Evolutionary conservation across 2,888 invertebrate genomes (phyloP).

Genomic region (Catocala fraxini): DNA sequence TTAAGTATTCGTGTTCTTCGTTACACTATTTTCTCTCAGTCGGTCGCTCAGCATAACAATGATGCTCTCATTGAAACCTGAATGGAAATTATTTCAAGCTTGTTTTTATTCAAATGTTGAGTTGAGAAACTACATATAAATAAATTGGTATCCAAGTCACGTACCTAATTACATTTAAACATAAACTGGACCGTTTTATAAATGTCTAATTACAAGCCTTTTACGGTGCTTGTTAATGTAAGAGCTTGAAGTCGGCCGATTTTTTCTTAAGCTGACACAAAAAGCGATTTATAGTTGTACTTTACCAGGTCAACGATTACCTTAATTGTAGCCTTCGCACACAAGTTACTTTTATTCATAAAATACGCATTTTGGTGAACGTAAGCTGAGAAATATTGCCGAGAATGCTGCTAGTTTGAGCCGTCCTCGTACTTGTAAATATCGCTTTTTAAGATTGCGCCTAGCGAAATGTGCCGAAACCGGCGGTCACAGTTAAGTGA

Average conservation of each 20-base stretch:
- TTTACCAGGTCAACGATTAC: slow-evolving; percentile 3
- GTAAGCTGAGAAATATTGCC: no score
- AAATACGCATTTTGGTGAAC: no score
- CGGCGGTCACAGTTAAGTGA: no score
- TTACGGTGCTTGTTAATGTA: slow-evolving; percentile 40
- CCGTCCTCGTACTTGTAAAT: no score
- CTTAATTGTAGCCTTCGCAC: not conserved
- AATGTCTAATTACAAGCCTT: slow-evolving; percentile 38
- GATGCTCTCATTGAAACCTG: not conserved
- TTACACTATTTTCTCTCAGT: not conserved
- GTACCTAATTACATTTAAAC: slow-evolving; percentile 32
- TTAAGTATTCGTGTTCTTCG: no score
- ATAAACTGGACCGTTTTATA: slow-evolving; percentile 31
- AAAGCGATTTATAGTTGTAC: slow-evolving; percentile 4
- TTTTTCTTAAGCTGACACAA: slow-evolving; percentile 21
- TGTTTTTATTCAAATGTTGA: slow-evolving; percentile 4
- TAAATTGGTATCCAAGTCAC: slow-evolving; percentile 28
- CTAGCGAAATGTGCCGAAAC: no score
- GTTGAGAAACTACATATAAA: slow-evolving; percentile 5
- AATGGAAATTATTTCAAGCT: not conserved
- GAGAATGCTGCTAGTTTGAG: no score
- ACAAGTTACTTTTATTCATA: no score
- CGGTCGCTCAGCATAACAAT: not conserved
- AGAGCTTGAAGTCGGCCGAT: not conserved
- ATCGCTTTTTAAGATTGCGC: no score